Conservation (phyloP, 2,888 invertebrate genomes). For the Phasia obesa region DNA sequence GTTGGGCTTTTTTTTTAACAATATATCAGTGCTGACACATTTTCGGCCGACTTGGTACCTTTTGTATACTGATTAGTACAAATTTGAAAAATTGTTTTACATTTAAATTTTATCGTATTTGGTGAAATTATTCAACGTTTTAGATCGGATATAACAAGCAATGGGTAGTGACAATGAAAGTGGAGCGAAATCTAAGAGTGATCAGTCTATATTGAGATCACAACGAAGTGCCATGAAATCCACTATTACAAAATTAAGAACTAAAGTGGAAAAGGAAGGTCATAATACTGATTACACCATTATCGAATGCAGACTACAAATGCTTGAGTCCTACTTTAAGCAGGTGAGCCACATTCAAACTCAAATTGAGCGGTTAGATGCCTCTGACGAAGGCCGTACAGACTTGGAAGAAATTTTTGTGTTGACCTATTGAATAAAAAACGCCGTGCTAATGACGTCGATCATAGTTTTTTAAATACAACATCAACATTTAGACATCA, state of each 20-base stretch:
- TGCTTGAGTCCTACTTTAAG: conserved; percentile 33
- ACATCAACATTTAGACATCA: conserved; percentile 23
- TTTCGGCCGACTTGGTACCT: conserved; percentile 4
- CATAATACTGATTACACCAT: conserved; percentile 23
- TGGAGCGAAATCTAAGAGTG: not conserved
- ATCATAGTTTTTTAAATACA: conserved; percentile 27
- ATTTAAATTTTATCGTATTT: not conserved
- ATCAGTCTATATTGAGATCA: not conserved
- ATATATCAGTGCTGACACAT: not conserved
- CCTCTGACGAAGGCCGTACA: conserved; percentile 8
- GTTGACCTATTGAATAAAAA: conserved; percentile 6
- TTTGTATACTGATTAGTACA: conserved; percentile 11
- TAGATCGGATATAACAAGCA: not conserved
- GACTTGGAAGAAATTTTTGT: conserved; percentile 39
- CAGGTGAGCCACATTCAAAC: conserved; percentile 30
- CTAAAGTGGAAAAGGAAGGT: conserved; percentile 24
- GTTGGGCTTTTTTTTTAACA: not conserved
- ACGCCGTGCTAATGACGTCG: not conserved
- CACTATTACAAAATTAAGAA: not conserved
- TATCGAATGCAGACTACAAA: conserved; percentile 31
- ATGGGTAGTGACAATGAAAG: conserved; percentile 8
- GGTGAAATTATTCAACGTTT: conserved; percentile 7
- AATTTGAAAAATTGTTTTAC: not conserved
- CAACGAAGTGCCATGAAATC: not conserved
- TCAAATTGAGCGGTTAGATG: conserved; percentile 23